Percentiles rank a stretch among this genome's conserved stretches.
phyloP scores from a whole-genome alignment of 2,888 invertebrate species.

The Diarsia brunnea region DNA sequence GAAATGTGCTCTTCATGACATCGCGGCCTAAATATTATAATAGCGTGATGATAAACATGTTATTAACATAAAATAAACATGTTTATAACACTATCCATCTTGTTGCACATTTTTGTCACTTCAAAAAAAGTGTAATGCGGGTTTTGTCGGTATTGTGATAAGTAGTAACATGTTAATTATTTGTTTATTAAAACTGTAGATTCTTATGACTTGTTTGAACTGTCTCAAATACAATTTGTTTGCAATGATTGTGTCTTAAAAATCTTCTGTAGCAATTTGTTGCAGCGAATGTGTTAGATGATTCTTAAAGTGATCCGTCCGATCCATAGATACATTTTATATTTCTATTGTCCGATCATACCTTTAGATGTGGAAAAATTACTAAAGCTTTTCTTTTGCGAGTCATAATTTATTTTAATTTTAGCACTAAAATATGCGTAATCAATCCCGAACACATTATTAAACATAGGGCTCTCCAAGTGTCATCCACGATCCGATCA shows the following conservation, averaged over 20 bases:
- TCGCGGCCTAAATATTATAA: conserved; percentile 31
- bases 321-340: too few relatives aligned
- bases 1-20: conserved; percentile 27
- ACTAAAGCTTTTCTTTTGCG: not conserved
- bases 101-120: conserved; percentile 6
- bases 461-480: not conserved
- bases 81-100: conserved; percentile 23
- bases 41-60: conserved; percentile 21
- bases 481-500: not conserved
- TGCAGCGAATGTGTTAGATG: not conserved
- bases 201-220: not conserved
- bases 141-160: too few relatives aligned
- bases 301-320: not conserved
- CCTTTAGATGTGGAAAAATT: not conserved
- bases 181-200: not conserved
- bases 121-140: not conserved
- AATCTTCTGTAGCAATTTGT: conserved; percentile 7
- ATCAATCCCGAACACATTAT: too few relatives aligned
- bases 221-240: not conserved
- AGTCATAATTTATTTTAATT: not conserved
- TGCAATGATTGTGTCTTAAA: conserved; percentile 6
- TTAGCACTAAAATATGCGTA: too few relatives aligned
- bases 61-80: conserved; percentile 31
- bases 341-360: too few relatives aligned
- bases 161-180: not conserved